phyloP scores from a whole-genome alignment of 2,888 invertebrate species.

The Empis livida region DNA sequence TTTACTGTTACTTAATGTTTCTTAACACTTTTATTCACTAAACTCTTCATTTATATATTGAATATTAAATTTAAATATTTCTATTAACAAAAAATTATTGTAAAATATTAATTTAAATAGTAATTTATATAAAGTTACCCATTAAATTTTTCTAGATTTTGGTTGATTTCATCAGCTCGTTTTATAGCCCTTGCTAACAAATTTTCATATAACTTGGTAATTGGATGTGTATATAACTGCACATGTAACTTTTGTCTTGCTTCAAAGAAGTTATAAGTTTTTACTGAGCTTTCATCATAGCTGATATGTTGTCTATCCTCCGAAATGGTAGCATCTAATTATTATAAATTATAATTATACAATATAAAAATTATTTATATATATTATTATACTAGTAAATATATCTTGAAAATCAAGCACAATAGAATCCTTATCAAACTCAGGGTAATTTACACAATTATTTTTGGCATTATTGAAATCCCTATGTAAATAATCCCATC shows the following conservation, averaged over 20 bases:
- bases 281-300: constrained; percentile 36
- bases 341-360: no score
- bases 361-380: no score
- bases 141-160: no score
- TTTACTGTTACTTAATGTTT: no score
- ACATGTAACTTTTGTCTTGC: constrained; percentile 37
- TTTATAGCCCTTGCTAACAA: constrained; percentile 17
- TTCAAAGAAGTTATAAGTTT: constrained; percentile 37
- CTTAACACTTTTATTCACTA: no score
- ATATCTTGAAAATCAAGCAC: constrained; percentile 22
- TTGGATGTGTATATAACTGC: constrained; percentile 39
- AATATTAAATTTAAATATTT: no score
- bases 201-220: constrained; percentile 32
- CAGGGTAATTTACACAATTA: neutral
- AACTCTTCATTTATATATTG: no score
- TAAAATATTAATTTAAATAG: no score
- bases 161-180: no score
- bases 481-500: constrained; percentile 52
- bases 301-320: constrained; percentile 27
- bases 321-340: constrained; percentile 19
- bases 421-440: constrained; percentile 10
- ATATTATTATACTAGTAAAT: constrained; percentile 16
- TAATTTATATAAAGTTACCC: no score
- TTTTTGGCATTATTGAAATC: constrained; percentile 35
- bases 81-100: no score